Conservation (phyloP, 2,797 vertebrate genomes). For the Poliocrania exsul region DNA sequence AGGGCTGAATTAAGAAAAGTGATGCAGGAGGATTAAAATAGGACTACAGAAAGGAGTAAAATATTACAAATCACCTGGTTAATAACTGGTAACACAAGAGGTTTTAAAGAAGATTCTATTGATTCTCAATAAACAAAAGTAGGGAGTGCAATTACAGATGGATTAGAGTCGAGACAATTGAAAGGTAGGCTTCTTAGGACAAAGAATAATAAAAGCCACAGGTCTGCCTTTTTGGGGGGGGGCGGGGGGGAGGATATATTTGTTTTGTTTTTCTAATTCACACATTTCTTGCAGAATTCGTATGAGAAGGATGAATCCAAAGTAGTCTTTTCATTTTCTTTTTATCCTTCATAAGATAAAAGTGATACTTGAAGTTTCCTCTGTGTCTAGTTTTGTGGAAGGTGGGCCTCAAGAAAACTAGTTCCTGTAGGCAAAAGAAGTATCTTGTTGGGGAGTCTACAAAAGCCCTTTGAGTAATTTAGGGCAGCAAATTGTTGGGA, state of each 20-base stretch:
- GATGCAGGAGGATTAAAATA: not conserved
- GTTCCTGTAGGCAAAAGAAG: not conserved
- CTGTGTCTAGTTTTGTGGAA: not conserved
- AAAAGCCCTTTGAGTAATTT: not conserved
- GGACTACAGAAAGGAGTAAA: not conserved
- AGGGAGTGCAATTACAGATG: not conserved
- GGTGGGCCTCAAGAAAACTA: not conserved
- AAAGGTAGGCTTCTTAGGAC: not conserved
- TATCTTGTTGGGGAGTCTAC: not conserved
- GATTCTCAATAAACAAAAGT: not conserved
- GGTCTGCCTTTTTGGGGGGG: not conserved
- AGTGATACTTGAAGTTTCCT: not conserved
- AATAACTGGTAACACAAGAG: not conserved
- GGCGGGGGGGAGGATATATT: fast-evolving
- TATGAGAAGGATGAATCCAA: not conserved
- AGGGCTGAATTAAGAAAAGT: not conserved
- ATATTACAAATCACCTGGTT: not conserved
- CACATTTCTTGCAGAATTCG: not conserved
- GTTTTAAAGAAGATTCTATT: not conserved
- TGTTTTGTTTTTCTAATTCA: not conserved
- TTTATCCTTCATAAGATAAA: not conserved
- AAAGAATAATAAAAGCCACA: not conserved
- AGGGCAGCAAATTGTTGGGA: not conserved
- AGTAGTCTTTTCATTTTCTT: not conserved
- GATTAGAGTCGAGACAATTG: not conserved